These are phyloP conservation scores for Phaonia tiefii DNA, from an alignment of 2,888 invertebrate genomes.

Conservation along the genomic window DNA sequence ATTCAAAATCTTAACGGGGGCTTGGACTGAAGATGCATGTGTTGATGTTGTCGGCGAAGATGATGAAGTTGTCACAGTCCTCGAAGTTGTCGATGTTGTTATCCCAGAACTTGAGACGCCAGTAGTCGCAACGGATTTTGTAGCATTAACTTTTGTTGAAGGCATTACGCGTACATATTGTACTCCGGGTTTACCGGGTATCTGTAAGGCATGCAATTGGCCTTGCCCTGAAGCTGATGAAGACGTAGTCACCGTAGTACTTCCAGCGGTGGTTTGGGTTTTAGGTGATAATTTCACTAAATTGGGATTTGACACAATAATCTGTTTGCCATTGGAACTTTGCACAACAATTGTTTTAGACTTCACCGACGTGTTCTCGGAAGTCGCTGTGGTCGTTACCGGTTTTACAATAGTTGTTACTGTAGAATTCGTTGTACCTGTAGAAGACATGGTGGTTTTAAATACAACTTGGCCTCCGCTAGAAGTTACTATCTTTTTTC, in stretches of 20 bases:
- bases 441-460: conserved; percentile 60
- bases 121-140: conserved; percentile 24
- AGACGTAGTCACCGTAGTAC: neutral
- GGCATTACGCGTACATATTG: conserved; percentile 87
- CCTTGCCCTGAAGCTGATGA: conserved; percentile 51
- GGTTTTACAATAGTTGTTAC: conserved; percentile 23
- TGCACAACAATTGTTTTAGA: conserved; percentile 72
- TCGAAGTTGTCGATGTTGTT: conserved; percentile 13
- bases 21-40: conserved; percentile 27
- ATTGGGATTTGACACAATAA: conserved; percentile 76
- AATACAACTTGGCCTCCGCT: conserved; percentile 68
- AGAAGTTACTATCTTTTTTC: conserved; percentile 69
- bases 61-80: conserved; percentile 33
- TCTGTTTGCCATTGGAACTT: conserved; percentile 74
- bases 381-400: conserved; percentile 40
- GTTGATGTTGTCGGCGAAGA: conserved; percentile 30
- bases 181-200: conserved; percentile 80
- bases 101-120: neutral
- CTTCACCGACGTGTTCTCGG: conserved; percentile 44
- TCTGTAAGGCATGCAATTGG: conserved; percentile 76
- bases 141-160: conserved; percentile 28
- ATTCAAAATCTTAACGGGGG: conserved; percentile 64
- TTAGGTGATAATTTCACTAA: conserved; percentile 77
- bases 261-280: conserved; percentile 50
- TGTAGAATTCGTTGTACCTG: conserved; percentile 47